Evolutionary conservation across 2,888 invertebrate genomes (phyloP).

Genomic region (Cosmopolites sordidus): DNA sequence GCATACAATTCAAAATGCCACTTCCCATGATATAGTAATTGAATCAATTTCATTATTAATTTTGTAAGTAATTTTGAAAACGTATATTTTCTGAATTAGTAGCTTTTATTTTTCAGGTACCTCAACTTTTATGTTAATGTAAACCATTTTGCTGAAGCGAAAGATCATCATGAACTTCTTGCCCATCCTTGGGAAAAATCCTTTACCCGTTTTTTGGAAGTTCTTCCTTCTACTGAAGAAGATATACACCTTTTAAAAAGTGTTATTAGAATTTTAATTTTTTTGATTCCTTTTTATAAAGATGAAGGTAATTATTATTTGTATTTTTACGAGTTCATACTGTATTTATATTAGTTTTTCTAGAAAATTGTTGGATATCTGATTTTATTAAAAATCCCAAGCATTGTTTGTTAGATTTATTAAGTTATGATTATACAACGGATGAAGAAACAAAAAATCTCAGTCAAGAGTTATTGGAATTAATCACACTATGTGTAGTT

Average conservation of each 20-base stretch:
- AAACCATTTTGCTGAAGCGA: slow-evolving; percentile 14
- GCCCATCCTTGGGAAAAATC: slow-evolving; percentile 60
- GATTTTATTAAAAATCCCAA: slow-evolving; percentile 39
- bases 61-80: slow-evolving; percentile 47
- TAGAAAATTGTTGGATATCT: slow-evolving; percentile 41
- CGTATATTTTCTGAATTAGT: neutral
- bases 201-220: slow-evolving; percentile 58
- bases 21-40: slow-evolving; percentile 56
- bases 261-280: slow-evolving; percentile 42
- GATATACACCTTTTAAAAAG: slow-evolving; percentile 58
- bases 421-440: slow-evolving; percentile 34
- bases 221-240: slow-evolving; percentile 61
- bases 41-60: slow-evolving; percentile 55
- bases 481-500: slow-evolving; percentile 43
- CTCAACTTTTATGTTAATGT: slow-evolving; percentile 31
- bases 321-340: neutral
- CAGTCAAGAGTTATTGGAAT: slow-evolving; percentile 42
- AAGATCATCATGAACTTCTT: slow-evolving; percentile 33
- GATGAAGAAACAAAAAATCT: slow-evolving; percentile 38
- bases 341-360: slow-evolving; percentile 18
- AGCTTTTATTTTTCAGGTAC: slow-evolving; percentile 29
- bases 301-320: slow-evolving; percentile 33
- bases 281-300: slow-evolving; percentile 40
- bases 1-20: slow-evolving; percentile 60
- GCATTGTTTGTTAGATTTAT: slow-evolving; percentile 38